Percentiles rank a stretch among this genome's conserved stretches.
Evolutionary conservation across 2,797 vertebrate species (phyloP).

Genomic region (Aplochiton taeniatus): DNA sequence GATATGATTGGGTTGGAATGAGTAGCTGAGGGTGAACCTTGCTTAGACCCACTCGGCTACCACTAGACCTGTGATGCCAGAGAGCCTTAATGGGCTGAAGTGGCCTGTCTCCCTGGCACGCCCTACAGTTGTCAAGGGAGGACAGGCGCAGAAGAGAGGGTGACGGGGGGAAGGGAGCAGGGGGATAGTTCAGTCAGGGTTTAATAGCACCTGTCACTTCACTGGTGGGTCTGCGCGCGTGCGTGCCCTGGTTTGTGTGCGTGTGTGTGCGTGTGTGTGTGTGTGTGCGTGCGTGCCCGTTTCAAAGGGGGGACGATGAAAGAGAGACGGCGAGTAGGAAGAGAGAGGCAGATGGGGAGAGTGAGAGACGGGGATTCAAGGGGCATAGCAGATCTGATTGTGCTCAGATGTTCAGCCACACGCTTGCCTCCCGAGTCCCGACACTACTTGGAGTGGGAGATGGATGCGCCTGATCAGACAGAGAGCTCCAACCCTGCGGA

Average conservation of each 20-base stretch:
- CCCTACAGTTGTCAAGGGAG: not conserved
- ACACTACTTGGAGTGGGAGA: no score
- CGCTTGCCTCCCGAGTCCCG: no score
- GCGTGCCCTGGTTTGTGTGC: not conserved
- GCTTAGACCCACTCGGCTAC: no score
- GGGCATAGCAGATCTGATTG: no score
- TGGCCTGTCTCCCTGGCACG: not conserved
- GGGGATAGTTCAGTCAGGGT: not conserved
- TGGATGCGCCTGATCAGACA: no score
- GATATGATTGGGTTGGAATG: not conserved
- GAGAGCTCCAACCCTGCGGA: no score
- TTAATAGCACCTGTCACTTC: not conserved
- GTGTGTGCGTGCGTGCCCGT: slow-evolving; percentile 29
- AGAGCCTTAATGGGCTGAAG: no score
- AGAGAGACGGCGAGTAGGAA: not conserved
- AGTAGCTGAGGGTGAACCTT: no score
- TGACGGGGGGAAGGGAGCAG: not conserved
- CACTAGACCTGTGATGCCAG: no score
- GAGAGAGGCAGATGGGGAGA: not conserved
- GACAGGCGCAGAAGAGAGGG: not conserved
- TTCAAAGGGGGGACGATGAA: not conserved
- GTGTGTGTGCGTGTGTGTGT: slow-evolving; percentile 1
- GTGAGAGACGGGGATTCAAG: not conserved
- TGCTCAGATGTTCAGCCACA: no score
- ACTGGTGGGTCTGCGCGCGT: not conserved